Conservation (phyloP, 2,113 vertebrate species). For the Myxocyprinus asiaticus region DNA sequence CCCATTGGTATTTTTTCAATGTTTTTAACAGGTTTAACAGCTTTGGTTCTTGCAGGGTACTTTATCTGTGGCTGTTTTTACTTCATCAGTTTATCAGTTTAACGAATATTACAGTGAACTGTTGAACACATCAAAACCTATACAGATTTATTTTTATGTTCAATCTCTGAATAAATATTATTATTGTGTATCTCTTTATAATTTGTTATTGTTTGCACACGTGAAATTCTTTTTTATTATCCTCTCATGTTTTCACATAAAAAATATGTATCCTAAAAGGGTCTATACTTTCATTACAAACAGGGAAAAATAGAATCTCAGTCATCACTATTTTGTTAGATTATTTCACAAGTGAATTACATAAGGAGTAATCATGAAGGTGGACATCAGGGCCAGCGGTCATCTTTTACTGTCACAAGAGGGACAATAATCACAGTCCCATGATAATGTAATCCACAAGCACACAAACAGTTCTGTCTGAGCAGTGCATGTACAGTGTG, state of each 20-base stretch:
- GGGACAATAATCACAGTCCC: too few relatives aligned
- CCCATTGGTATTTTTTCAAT: not conserved
- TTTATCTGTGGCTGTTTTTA: not conserved
- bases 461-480: too few relatives aligned
- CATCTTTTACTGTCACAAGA: too few relatives aligned
- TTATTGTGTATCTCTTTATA: slow-evolving; percentile 18
- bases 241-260: too few relatives aligned
- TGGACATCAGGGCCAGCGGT: too few relatives aligned
- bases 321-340: not conserved
- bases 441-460: too few relatives aligned
- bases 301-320: not conserved
- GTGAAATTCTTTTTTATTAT: not conserved
- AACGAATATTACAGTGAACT: not conserved
- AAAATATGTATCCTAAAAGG: too few relatives aligned
- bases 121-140: slow-evolving; percentile 1
- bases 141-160: slow-evolving; percentile 8
- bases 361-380: too few relatives aligned
- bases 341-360: too few relatives aligned
- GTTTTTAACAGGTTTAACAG: not conserved
- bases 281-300: not conserved
- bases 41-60: not conserved
- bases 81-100: not conserved
- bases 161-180: slow-evolving; percentile 40
- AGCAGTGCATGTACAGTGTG: too few relatives aligned
- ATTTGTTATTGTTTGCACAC: slow-evolving; percentile 2